phyloP scores from a whole-genome alignment of 1,140 invertebrate genomes.

The Helicorthomorpha holstii region DNA sequence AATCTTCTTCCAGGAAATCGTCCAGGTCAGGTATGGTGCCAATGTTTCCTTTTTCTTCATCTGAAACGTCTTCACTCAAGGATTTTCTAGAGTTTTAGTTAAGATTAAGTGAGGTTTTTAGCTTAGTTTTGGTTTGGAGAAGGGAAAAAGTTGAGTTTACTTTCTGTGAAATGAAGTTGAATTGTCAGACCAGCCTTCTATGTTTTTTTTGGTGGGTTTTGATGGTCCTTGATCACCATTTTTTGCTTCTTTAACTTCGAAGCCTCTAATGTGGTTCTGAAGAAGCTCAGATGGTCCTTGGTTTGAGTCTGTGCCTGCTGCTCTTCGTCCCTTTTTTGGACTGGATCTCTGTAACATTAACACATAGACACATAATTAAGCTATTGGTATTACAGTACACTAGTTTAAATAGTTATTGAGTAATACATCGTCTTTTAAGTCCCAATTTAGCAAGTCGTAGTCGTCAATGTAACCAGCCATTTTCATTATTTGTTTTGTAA shows the following conservation, averaged over 20 bases:
- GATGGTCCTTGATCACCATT: not conserved
- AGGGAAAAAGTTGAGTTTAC: too few species aligned
- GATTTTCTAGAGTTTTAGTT: not conserved
- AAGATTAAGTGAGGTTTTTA: too few species aligned
- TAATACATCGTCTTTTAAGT: too few species aligned
- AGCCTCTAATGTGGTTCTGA: not conserved
- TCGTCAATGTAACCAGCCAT: not conserved
- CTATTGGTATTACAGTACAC: not conserved
- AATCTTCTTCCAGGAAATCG: constrained; percentile 44
- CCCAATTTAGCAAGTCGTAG: too few species aligned
- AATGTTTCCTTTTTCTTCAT: not conserved
- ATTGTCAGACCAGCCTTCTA: not conserved
- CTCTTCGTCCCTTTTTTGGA: not conserved
- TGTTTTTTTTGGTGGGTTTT: not conserved
- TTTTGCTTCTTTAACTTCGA: not conserved
- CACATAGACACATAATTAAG: not conserved
- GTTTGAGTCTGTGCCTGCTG: not conserved
- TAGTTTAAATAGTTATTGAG: not conserved
- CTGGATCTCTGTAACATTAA: not conserved
- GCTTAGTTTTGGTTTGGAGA: too few species aligned
- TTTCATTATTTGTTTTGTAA: not conserved
- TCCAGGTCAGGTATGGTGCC: constrained; percentile 45
- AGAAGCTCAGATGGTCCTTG: too few species aligned
- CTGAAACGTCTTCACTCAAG: not conserved
- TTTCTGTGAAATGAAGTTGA: not conserved